Base-by-base conservation (phyloP, 2,113 vertebrate species). In the Lagenorhynchus albirostris region DNA sequence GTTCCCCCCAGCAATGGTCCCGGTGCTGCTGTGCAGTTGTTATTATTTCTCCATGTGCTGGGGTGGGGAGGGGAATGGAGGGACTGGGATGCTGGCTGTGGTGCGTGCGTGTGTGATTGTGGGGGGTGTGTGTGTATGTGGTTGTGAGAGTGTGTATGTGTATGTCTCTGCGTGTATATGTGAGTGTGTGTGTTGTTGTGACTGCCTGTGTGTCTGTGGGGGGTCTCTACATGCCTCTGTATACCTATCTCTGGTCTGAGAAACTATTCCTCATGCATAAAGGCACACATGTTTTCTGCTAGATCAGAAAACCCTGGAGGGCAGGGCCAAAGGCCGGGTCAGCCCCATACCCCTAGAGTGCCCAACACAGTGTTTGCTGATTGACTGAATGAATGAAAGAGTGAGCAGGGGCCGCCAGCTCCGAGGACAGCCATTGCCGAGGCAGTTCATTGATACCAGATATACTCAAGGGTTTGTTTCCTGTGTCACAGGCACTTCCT, bases 1-100 rank as follows among this genome's bases (percentile, higher is more conserved):
- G 96, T 96, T 97, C 86, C 96, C 96, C 96, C 92, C 36, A 71
- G 96, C 95, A 84, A 96, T 15, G 0, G 33, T 10, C 67, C 91
- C 81, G 0, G n/a, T 0, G 58, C 50, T 13, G 81, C 55, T 3
- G 41, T 2, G 21, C 31, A 26, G 79, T 41, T 84, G 73, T 80
- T 38, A 31, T 15, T 67, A 58, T 86, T 83, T 62, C 38, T 38
- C 4, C 2, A 1, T 41, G 84, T 18, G 29, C 55, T 11, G 20
- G 76, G 1, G 1, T 36, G 53, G 15, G 26, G 4, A 6, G 11
- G 6, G 6, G 21, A 33, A 9, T 12, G 41, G 18, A 33, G 60
- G 70, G 74, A 14, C 6, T 5, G 36, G 53, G 36, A 18, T 6
- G 65, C 71, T 79, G 76, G 76, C 90, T 85, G 55, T 6, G 23